Base-by-base conservation (phyloP, 92 coral and sea anemone species). In the Porites divaricata region DNA sequence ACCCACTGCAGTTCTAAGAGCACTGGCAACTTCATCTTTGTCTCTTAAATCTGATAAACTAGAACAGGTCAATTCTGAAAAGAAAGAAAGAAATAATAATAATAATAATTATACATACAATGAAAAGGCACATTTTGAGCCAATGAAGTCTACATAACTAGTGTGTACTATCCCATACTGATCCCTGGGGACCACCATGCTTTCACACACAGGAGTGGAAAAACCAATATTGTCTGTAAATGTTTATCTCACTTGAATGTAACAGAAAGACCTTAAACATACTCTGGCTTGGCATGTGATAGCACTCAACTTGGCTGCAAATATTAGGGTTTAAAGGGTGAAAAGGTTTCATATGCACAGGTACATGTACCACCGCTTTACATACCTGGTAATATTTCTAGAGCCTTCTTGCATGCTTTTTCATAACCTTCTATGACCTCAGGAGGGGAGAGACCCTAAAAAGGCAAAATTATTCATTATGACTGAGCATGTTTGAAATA, bases 381-480 rank as follows among this genome's bases (percentile, higher is more conserved):
- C 63, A 21, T 76, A 96, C 99, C 99, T 82, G 98, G 95, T 81
- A 96, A 77, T 52, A 95, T 93, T 59, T 95, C 99, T 61, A 92
- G 75, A 8, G 99, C 99, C 89, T 96, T 96, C 70, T 85, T 85
- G 74, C 97, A 95, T 22, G 99, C 99, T 76, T 92, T 91, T 78
- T 96, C 98, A 83, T 89, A 96, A 21, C 99, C 99, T 92, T 95
- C 96, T 73, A 96, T 95, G 58, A 96, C 91, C 53, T 95, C 99
- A 12, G 99, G 99, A 75, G 98, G 93, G 11, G 99, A 93, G 1
- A 96, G 83, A 41, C 99, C 99, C 99, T 96, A 59, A 8, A n/a
- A 45, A 16, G 68, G 20, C 75, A 26, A 61, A 54, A 54, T 11
- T 22, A n/a, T n/a, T 21, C 51, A 35, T 35, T 35, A 35, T 35